phyloP scores from a whole-genome alignment of 1,140 invertebrate species.

The Sycophila sp. region DNA sequence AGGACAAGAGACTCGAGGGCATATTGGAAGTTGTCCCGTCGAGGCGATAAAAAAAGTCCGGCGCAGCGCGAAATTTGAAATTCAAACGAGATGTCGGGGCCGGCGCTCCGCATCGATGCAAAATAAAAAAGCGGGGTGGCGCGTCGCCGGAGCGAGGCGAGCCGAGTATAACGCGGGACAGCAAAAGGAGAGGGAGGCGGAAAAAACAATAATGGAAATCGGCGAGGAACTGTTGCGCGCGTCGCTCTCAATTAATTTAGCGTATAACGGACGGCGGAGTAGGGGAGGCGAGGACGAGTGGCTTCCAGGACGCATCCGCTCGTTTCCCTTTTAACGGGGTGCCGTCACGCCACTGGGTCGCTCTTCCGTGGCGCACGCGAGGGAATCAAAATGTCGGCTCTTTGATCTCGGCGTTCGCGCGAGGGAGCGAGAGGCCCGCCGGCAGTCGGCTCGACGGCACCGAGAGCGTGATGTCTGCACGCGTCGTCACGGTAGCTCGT shows the following conservation, averaged over 20 bases:
- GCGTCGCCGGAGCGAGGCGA: not conserved
- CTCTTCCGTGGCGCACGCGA: not conserved
- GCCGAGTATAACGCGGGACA: no score
- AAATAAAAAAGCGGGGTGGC: constrained; percentile 1
- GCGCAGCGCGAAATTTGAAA: constrained; percentile 25
- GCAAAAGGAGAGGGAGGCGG: not conserved
- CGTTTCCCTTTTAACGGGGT: constrained; percentile 15
- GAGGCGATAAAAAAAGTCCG: constrained; percentile 10
- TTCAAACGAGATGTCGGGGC: constrained; percentile 27
- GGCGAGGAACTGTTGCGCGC: not conserved
- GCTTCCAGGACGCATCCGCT: not conserved
- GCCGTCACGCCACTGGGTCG: not conserved
- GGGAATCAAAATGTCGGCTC: no score
- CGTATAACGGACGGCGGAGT: not conserved
- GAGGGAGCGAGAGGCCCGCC: no score
- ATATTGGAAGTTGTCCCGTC: constrained; percentile 14
- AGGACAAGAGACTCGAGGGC: not conserved
- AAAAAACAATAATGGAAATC: constrained; percentile 20
- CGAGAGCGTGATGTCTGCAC: not conserved
- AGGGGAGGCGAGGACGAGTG: not conserved
- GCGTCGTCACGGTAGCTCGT: constrained; percentile 1
- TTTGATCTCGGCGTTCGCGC: no score
- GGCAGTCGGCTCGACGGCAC: no score
- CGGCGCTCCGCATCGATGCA: constrained; percentile 21
- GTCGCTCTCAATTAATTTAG: constrained; percentile 18